These are phyloP conservation scores for Cyaniris semiargus DNA, from an alignment of 2,888 invertebrate species.

Conservation along the genomic window DNA sequence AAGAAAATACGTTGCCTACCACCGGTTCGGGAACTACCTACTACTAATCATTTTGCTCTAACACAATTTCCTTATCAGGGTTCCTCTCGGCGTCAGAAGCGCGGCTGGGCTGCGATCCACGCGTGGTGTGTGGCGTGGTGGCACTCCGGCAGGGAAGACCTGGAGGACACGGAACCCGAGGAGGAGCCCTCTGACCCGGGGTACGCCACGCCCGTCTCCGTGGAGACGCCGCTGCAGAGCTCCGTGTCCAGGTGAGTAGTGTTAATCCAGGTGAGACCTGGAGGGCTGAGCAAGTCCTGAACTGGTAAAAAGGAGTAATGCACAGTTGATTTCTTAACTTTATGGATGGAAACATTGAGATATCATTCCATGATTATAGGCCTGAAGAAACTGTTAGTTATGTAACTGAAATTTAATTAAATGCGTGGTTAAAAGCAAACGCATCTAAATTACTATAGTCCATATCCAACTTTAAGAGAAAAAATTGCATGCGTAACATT, in stretches of 20 bases:
- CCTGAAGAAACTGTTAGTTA: neutral
- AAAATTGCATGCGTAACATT: too few species aligned
- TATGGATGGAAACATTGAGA: too few species aligned
- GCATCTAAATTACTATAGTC: too few species aligned
- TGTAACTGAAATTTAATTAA: too few species aligned
- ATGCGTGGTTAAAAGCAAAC: too few species aligned
- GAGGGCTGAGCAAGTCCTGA: too few species aligned
- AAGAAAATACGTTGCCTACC: too few species aligned
- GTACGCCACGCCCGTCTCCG: slow-evolving; percentile 89
- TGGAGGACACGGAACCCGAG: slow-evolving; percentile 87
- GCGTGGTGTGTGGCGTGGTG: slow-evolving; percentile 95
- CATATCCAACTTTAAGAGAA: too few species aligned
- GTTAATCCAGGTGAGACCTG: neutral
- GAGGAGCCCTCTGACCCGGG: slow-evolving; percentile 90
- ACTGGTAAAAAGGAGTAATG: too few species aligned
- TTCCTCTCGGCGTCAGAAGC: slow-evolving; percentile 54
- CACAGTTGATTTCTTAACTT: too few species aligned
- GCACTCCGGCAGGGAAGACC: slow-evolving; percentile 92
- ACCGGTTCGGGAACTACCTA: too few species aligned
- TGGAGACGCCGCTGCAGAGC: slow-evolving; percentile 93
- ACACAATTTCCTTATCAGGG: slow-evolving; percentile 44
- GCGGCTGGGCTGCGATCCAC: slow-evolving; percentile 80
- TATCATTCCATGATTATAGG: too few species aligned
- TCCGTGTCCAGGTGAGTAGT: slow-evolving; percentile 86
- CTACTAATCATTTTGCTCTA: neutral